Evolutionary conservation across 1,140 invertebrate genomes (phyloP), one percentile per base, ranked within the genome.

Genomic region (Drosophila ogumai): DNA sequence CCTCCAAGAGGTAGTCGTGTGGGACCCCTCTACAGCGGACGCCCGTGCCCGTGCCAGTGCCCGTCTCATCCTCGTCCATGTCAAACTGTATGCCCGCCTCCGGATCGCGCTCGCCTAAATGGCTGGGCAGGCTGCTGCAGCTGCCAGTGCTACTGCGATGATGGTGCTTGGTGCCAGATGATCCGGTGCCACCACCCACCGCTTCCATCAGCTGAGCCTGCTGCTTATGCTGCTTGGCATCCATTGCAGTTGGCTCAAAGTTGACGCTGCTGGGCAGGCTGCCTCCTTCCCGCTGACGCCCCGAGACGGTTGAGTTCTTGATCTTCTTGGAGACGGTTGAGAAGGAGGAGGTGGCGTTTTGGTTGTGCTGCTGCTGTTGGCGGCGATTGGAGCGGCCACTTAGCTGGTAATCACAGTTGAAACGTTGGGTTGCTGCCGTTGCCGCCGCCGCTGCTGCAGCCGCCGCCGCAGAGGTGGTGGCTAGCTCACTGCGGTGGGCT

Each of bases 241-340:
- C 77, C 84, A 85, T 90, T 15, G 28, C 61, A 47, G 49, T 7
- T 6, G 60, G 19, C 38, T 91, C 93, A 31, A 94, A 93, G 80
- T 95, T 94, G 46, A 95, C 94, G 91, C 94, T 94, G 17, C 94
- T 94, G 0, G 94, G 94, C 63, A 95, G 90, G 25, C 94, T 95
- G 66, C 95, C 95, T 56, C 95, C 95, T 93, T 96, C 95, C 15
- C 95, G 93, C 85, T 95, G 95, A 57, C 95, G 93, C 8, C 95
- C 94, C 59, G 95, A 95, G 1, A 94, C 94, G 9, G 79, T 82
- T 49, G 90, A 81, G 41, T 75, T 81, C 44, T 47, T 75, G 54
- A 66, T 82, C 61, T 44, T 82, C 38, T 61, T 82, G 49, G 50
- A 81, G 36, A 49, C 54, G 36, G 79, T 82, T 31, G 64, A 28